phyloP scores from a whole-genome alignment of 1,140 invertebrate genomes.

The Globodera rostochiensis region DNA sequence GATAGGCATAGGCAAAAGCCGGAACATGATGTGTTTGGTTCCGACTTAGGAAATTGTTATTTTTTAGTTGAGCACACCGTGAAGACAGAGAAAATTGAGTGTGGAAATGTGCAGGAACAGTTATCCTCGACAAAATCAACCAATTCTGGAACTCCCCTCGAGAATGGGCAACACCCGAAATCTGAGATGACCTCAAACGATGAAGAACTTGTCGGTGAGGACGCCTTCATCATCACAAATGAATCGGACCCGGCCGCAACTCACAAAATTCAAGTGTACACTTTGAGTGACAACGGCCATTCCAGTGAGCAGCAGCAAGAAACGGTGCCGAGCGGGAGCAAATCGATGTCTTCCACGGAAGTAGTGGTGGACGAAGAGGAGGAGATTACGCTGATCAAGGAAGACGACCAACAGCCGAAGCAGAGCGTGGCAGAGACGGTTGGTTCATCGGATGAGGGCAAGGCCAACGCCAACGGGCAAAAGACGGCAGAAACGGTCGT shows the following conservation, averaged over 20 bases:
- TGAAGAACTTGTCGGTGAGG: not conserved
- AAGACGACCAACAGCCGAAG: not conserved
- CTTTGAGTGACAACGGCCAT: conserved; percentile 5
- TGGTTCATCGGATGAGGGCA: conserved; percentile 22
- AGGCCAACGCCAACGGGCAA: conserved; percentile 6
- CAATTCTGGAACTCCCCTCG: not conserved
- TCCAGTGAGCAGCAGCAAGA: conserved; percentile 15
- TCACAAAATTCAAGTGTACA: conserved; percentile 38
- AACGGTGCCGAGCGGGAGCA: not conserved
- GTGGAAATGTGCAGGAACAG: not conserved
- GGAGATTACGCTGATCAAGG: conserved; percentile 2
- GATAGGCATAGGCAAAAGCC: not conserved
- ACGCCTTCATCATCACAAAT: conserved; percentile 37
- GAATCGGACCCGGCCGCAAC: conserved; percentile 34
- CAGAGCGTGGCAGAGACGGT: conserved; percentile 36
- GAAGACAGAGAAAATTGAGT: not conserved
- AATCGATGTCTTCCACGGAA: not conserved
- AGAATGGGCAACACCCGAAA: conserved; percentile 10
- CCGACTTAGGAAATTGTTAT: not conserved
- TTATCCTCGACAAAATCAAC: not conserved
- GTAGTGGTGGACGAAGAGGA: conserved; percentile 20
- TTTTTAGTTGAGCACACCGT: conserved; percentile 16
- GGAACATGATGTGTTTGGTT: no score
- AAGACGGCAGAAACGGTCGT: conserved; percentile 15
- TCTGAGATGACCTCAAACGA: not conserved